Conservation (phyloP, 2,888 invertebrate species). For the Sylvicola cinctus region DNA sequence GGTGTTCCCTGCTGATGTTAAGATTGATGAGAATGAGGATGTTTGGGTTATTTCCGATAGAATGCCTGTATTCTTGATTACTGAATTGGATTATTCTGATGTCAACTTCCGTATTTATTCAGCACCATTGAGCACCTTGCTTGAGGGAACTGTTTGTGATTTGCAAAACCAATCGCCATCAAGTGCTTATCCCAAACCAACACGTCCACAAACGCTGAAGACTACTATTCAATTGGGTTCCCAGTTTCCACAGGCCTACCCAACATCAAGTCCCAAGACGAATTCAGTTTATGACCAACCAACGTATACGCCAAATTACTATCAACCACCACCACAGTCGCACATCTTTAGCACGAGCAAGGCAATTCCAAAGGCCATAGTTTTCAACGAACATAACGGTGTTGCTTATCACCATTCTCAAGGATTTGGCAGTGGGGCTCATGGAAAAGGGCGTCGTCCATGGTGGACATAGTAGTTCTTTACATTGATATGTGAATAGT, state of each 20-base stretch:
- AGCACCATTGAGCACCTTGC: conserved; percentile 40
- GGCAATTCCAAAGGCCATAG: conserved; percentile 19
- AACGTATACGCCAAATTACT: conserved; percentile 4
- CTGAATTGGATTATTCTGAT: conserved; percentile 48
- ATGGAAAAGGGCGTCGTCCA: too few relatives aligned
- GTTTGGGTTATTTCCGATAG: conserved; percentile 67
- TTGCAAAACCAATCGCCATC: conserved; percentile 9
- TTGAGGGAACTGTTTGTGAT: conserved; percentile 56
- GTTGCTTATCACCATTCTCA: conserved; percentile 8
- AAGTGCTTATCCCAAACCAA: background rate
- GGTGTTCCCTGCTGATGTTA: conserved; percentile 61
- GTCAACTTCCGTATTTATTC: conserved; percentile 58
- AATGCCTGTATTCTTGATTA: conserved; percentile 57
- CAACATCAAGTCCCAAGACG: background rate
- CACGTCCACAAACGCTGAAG: background rate
- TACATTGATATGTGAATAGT: too few relatives aligned
- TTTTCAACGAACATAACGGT: conserved; percentile 24
- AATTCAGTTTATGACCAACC: too few relatives aligned
- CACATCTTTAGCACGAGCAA: conserved; percentile 8
- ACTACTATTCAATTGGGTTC: background rate
- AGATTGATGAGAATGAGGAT: conserved; percentile 46
- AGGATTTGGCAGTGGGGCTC: too few relatives aligned
- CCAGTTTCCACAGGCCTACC: background rate
- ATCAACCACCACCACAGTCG: conserved; percentile 4
- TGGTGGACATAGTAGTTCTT: too few relatives aligned